phyloP scores from a whole-genome alignment of 1,140 invertebrate species.

The Drosophila erecta region DNA sequence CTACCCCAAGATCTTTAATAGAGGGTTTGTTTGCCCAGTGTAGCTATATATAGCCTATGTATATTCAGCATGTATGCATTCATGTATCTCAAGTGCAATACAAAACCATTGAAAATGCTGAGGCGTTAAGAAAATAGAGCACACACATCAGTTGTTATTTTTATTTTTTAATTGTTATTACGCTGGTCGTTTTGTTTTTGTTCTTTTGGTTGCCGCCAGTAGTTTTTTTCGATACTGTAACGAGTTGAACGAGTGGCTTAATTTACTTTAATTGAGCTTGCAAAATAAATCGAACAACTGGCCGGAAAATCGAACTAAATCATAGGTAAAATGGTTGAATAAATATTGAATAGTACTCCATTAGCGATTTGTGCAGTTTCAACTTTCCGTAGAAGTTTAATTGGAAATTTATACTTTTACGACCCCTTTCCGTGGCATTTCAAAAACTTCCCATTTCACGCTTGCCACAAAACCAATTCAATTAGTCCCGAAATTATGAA shows the following conservation, averaged over 20 bases:
- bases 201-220: slow-evolving; percentile 33
- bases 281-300: slow-evolving; percentile 65
- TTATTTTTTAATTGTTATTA: slow-evolving; percentile 80
- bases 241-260: slow-evolving; percentile 49
- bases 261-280: slow-evolving; percentile 79
- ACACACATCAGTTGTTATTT: slow-evolving; percentile 76
- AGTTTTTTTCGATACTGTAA: slow-evolving; percentile 58
- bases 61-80: slow-evolving; percentile 23
- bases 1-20: background rate
- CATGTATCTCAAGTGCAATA: slow-evolving; percentile 56
- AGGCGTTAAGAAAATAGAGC: slow-evolving; percentile 82
- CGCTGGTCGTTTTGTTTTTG: slow-evolving; percentile 48
- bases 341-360: slow-evolving; percentile 7
- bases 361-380: background rate
- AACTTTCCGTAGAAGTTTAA: slow-evolving; percentile 8
- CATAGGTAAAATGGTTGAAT: background rate
- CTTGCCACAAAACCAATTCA: slow-evolving; percentile 18
- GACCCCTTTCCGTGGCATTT: slow-evolving; percentile 12
- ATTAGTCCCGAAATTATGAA: slow-evolving; percentile 22
- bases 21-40: slow-evolving; percentile 14
- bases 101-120: slow-evolving; percentile 75
- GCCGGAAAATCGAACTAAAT: slow-evolving; percentile 20
- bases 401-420: background rate
- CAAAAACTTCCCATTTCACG: slow-evolving; percentile 20
- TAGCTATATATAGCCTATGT: slow-evolving; percentile 30